A percentile compares a stretch with the other conserved stretches of the same genome.
phyloP scores from a whole-genome alignment of 2,113 vertebrate genomes.

The Meleagris gallopavo region DNA sequence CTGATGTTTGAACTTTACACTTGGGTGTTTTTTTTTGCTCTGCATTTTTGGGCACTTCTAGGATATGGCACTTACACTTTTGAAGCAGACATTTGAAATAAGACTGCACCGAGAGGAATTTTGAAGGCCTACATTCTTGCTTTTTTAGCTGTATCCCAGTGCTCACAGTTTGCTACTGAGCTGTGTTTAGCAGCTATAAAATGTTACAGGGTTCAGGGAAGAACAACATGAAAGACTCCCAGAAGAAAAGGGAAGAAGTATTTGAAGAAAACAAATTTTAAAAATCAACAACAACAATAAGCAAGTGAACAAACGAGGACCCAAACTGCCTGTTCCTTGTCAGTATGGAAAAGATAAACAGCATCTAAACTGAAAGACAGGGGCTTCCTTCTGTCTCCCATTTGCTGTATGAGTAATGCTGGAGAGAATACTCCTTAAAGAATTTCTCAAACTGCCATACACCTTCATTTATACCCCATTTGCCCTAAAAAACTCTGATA shows the following conservation, averaged over 20 bases:
- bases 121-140: background rate
- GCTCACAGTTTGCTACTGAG: background rate
- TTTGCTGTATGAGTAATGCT: background rate
- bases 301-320: background rate
- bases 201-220: background rate
- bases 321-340: background rate
- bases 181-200: background rate
- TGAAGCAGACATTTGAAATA: background rate
- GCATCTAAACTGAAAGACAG: background rate
- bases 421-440: background rate
- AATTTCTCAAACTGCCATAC: background rate
- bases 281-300: background rate
- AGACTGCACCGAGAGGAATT: background rate
- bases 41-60: background rate
- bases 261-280: background rate
- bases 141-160: background rate
- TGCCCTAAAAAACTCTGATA: background rate
- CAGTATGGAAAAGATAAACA: background rate
- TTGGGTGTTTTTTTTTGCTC: background rate
- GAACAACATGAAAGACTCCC: fast-evolving
- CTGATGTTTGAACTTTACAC: background rate
- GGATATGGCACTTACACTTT: background rate
- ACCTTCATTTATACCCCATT: background rate
- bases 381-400: background rate
- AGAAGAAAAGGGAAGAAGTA: background rate